Evolutionary conservation across 2,113 vertebrate species (phyloP).

Genomic region (Psilopogon haemacephalus): DNA sequence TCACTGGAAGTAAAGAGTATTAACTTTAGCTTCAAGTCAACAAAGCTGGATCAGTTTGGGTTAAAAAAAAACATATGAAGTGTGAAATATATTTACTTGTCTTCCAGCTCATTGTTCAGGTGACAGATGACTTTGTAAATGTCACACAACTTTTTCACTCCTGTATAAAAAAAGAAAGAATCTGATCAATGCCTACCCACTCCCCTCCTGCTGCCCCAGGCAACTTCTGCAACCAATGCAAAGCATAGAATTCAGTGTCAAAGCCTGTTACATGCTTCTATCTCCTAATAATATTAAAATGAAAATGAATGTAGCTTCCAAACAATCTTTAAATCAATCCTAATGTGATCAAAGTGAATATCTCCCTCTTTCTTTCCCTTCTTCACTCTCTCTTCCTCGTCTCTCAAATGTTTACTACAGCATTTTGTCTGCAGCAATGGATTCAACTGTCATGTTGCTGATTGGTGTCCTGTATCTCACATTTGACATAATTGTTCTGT

Average conservation of each 20-base stretch:
- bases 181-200: conserved; percentile 62
- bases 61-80: not conserved
- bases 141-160: conserved; percentile 55
- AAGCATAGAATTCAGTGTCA: conserved; percentile 72
- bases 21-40: not conserved
- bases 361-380: conserved; percentile 29
- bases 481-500: not conserved
- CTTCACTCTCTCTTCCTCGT: not conserved
- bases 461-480: not conserved
- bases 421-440: conserved; percentile 30
- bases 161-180: conserved; percentile 16
- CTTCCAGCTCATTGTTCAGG: conserved; percentile 3
- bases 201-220: not conserved
- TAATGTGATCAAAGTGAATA: conserved; percentile 74
- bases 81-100: not conserved
- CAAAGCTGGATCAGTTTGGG: not conserved
- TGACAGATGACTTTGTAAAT: conserved; percentile 62
- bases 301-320: conserved; percentile 78
- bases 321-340: conserved; percentile 78
- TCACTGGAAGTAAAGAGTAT: not conserved
- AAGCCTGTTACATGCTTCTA: conserved; percentile 74
- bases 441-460: conserved; percentile 41
- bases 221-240: conserved; percentile 62
- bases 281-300: conserved; percentile 80
- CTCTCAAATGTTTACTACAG: not conserved